A percentile compares a stretch with the other conserved stretches of the same genome.
Evolutionary conservation across 1,140 invertebrate genomes (phyloP).

Genomic region (Belonocnema kinseyi): DNA sequence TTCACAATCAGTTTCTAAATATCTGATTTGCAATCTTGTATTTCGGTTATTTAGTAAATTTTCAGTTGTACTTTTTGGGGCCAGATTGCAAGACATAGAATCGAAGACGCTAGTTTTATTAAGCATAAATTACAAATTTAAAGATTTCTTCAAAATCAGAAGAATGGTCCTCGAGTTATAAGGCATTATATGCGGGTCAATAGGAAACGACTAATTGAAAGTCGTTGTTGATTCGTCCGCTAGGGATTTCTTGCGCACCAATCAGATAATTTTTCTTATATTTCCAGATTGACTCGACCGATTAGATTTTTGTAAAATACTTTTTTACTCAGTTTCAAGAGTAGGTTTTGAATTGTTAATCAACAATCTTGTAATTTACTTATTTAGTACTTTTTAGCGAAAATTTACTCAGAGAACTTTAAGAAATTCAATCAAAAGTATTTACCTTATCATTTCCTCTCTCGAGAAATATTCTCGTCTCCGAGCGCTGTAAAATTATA

Average conservation of each 20-base stretch:
- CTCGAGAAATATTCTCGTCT: conserved; percentile 1
- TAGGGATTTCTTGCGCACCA: not conserved
- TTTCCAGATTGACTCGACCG: not conserved
- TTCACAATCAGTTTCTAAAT: not conserved
- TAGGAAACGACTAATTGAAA: no score
- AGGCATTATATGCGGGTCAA: no score
- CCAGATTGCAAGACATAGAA: no score
- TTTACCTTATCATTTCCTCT: not conserved
- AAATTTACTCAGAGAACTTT: no score
- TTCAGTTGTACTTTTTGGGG: no score
- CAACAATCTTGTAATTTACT: not conserved
- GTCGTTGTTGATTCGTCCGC: not conserved
- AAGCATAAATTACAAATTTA: no score
- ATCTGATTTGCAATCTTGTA: no score
- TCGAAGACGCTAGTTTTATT: no score
- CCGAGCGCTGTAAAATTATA: conserved; percentile 20
- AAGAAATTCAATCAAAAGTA: not conserved
- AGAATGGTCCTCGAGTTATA: no score
- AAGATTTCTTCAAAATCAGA: no score
- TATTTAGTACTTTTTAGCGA: no score
- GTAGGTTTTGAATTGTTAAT: not conserved
- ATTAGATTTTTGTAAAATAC: not conserved
- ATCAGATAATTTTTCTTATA: not conserved
- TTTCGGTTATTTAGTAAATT: no score
- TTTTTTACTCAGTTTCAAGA: conserved; percentile 7